Conservation (phyloP, 2,888 invertebrate genomes). For the Cheilosia impressa region DNA sequence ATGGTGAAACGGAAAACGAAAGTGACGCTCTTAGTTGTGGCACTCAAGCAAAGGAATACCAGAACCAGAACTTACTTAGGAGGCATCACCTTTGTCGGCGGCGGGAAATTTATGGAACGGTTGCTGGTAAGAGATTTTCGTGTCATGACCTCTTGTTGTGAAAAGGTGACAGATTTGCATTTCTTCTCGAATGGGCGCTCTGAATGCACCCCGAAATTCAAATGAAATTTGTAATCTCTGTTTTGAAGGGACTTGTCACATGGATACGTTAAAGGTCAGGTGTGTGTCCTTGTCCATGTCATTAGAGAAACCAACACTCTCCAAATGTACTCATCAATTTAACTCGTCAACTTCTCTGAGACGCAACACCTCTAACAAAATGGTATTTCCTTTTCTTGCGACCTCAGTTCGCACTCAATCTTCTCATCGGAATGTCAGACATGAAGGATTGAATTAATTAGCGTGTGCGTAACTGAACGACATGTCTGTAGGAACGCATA, state of each 20-base stretch:
- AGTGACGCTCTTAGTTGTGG: constrained; percentile 19
- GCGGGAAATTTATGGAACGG: background rate
- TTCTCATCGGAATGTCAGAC: constrained; percentile 54
- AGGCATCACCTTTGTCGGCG: background rate
- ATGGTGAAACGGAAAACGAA: constrained; percentile 17
- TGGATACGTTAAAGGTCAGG: too few species aligned
- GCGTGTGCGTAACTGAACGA: constrained; percentile 15
- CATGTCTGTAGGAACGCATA: background rate
- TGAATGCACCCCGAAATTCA: too few species aligned
- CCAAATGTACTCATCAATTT: background rate
- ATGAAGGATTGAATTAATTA: constrained; percentile 71
- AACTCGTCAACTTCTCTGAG: background rate
- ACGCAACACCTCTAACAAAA: background rate
- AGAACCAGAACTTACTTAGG: background rate
- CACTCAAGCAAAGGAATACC: constrained; percentile 1
- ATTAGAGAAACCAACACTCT: too few species aligned
- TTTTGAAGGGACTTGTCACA: too few species aligned
- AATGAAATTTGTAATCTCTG: too few species aligned
- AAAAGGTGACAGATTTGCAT: too few species aligned
- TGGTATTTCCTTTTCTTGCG: constrained; percentile 4
- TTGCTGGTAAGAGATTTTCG: background rate
- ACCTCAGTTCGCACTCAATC: background rate
- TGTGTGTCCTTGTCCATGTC: too few species aligned
- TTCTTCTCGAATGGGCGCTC: too few species aligned
- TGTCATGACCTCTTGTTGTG: background rate